phyloP scores from a whole-genome alignment of 2,113 vertebrate species.

The Lipophrys pholis region DNA sequence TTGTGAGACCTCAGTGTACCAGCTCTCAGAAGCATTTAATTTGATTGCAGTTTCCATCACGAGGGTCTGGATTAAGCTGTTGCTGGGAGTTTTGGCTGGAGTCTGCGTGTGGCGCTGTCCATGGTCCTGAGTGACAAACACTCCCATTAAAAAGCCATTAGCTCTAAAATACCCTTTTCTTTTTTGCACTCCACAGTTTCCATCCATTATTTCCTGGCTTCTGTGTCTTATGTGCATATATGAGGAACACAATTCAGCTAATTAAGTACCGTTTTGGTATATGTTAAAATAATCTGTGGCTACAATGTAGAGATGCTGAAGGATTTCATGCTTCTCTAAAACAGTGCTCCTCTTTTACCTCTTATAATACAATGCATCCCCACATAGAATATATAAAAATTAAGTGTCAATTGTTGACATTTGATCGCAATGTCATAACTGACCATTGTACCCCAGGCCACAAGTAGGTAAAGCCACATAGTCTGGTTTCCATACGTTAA shows the following conservation, averaged over 20 bases:
- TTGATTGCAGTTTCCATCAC: conserved; percentile 23
- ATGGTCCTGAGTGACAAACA: conserved; percentile 35
- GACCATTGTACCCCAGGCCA: not conserved
- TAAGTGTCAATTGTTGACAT: not conserved
- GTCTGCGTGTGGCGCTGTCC: conserved; percentile 31
- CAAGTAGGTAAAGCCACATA: not conserved
- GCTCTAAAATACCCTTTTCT: not conserved
- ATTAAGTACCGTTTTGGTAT: conserved; percentile 16
- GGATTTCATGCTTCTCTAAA: conserved; percentile 27
- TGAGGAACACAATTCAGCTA: conserved; percentile 7
- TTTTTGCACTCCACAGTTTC: not conserved
- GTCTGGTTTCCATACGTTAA: too few relatives aligned
- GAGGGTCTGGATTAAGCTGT: conserved; percentile 11
- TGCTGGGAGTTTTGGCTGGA: conserved; percentile 8
- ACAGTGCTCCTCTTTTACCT: not conserved
- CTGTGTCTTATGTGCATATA: not conserved
- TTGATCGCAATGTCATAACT: not conserved
- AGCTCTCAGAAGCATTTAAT: conserved; percentile 21
- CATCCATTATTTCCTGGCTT: not conserved
- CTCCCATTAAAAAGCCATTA: conserved; percentile 30
- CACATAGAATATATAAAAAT: conserved; percentile 10
- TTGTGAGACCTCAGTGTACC: conserved; percentile 5
- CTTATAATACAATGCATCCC: not conserved
- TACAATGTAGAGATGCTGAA: conserved; percentile 20
- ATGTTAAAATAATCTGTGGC: conserved; percentile 26